Evolutionary conservation across 1,140 invertebrate species (phyloP), one percentile per base, ranked within the genome.

Genomic region (Ceratina japonica): DNA sequence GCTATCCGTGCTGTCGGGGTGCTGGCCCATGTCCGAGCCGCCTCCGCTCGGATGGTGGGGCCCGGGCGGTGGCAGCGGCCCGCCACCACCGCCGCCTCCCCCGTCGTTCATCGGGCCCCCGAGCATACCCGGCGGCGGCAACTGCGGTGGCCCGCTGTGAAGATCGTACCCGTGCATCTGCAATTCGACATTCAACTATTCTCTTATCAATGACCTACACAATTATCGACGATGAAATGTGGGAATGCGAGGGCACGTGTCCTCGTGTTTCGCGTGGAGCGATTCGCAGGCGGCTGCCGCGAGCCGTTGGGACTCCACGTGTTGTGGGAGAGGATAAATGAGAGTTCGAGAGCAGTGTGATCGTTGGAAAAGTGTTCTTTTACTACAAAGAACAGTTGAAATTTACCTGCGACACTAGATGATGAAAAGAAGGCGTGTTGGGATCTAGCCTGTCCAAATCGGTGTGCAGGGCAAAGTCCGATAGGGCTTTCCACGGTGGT

Each of bases 401-500:
- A 44, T 44, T 91, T 94, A 98, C 97, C 96, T 98, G 97, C 91
- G 97, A 98, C 84, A 99, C 97, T 82, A 99, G 94, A 91, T 99
- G 98, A 91, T 99, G 98, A 93, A 99, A 99, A 78, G 98, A 97
- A 10, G 98, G 97, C 75, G 96, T 95, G 86, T 96, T 95, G 16
- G 97, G 95, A 87, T 97, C 96, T 87, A 97, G 95, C 87, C 95
- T 93, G 80, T 99, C 98, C 13, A 98, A 94, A 92, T 98, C 98
- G 2, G 97, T 97, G 91, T 98, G 97, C 81, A 98, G 95, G 70
- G 98, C 98, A 93, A 98, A 99, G 89, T 99, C 98, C 49, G 96
- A 96, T 20, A 99, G 95, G 59, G 98, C 97, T 93, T 99, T 99
- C 98, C 98, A 99, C 15, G 97, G 98, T 58, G 98, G 98, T 93